Percentiles rank a stretch among this genome's conserved stretches.
Conservation (phyloP, 2,113 vertebrate genomes). For the Xiphorhynchus elegans region DNA sequence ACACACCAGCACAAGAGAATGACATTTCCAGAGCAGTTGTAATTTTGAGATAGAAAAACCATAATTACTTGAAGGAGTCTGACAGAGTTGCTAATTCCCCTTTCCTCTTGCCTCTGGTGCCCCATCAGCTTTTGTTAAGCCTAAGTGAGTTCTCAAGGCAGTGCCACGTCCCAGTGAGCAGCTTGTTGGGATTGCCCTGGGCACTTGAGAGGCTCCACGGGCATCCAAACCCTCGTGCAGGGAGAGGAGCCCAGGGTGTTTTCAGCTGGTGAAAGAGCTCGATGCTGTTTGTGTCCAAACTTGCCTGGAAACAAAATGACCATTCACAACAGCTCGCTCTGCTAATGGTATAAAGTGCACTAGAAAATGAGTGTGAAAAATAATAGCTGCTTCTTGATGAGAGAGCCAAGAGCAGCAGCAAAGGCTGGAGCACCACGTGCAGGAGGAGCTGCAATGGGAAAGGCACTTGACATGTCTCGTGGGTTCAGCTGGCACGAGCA, state of each 20-base stretch:
- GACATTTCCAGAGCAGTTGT: neutral
- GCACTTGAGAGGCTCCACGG: neutral
- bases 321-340: neutral
- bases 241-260: neutral
- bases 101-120: neutral
- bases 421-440: accelerated
- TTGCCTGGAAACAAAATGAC: neutral
- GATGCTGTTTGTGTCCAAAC: neutral
- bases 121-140: neutral
- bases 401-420: neutral
- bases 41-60: neutral
- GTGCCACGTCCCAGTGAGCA: neutral
- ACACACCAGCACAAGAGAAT: neutral
- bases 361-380: constrained; percentile 34
- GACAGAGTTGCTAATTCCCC: neutral
- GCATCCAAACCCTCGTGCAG: neutral
- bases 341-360: neutral
- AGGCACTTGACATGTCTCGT: constrained; percentile 11
- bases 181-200: neutral
- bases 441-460: neutral
- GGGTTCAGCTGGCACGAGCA: neutral
- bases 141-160: neutral
- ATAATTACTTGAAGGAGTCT: neutral
- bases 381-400: constrained; percentile 15
- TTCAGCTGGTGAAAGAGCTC: neutral